Evolutionary conservation across 2,113 vertebrate genomes (phyloP).

Genomic region (Drymodes brunneopygia): DNA sequence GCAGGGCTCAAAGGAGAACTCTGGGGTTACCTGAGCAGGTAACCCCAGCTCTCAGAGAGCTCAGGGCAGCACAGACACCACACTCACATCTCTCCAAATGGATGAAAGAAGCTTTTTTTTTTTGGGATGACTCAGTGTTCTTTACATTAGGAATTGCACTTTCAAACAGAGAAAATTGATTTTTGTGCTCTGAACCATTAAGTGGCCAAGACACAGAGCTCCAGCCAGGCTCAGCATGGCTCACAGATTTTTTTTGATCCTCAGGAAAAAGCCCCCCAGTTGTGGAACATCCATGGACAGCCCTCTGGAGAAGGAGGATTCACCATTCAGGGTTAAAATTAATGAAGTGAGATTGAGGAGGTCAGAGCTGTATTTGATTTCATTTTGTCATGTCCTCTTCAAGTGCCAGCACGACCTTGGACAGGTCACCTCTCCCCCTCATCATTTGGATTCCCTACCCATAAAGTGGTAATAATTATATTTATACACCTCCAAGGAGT

Average conservation of each 20-base stretch:
- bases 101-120: background rate
- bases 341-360: background rate
- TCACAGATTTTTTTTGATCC: background rate
- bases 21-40: background rate
- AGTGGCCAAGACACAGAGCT: background rate
- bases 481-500: background rate
- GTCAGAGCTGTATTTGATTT: background rate
- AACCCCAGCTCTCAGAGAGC: background rate
- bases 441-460: background rate
- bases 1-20: background rate
- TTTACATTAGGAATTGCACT: background rate
- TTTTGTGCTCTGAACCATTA: background rate
- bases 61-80: background rate
- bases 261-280: background rate
- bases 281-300: background rate
- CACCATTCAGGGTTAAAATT: background rate
- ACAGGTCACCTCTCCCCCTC: background rate
- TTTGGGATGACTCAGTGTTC: background rate
- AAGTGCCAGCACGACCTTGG: background rate
- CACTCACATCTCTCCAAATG: background rate
- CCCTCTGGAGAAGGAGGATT: background rate
- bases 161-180: background rate
- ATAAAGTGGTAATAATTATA: background rate
- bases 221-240: background rate
- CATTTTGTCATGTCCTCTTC: background rate